These are phyloP conservation scores for Chloroceryle inda DNA, from an alignment of 2,797 vertebrate species.

Conservation along the genomic window DNA sequence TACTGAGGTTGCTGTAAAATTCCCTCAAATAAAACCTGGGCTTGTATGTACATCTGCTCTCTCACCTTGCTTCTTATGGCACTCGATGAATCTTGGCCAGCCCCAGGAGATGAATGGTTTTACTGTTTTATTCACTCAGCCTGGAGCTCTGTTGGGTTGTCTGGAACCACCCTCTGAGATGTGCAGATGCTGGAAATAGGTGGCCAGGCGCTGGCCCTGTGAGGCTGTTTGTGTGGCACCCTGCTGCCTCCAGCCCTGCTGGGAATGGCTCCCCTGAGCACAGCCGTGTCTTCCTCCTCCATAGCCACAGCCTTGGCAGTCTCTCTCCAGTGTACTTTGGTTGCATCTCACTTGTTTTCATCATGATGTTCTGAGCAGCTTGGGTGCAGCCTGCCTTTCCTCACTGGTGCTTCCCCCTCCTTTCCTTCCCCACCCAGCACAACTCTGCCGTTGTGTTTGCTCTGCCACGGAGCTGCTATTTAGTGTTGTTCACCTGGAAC, in stretches of 20 bases:
- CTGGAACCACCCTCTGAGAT: background rate
- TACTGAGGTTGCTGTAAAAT: background rate
- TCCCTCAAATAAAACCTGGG: background rate
- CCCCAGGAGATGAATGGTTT: background rate
- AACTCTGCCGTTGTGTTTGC: background rate
- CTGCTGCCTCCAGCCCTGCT: background rate
- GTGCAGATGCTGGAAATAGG: background rate
- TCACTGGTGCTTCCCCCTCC: background rate
- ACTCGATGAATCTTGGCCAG: background rate
- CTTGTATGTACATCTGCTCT: background rate
- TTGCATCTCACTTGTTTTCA: background rate
- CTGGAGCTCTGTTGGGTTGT: background rate
- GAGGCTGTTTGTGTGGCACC: background rate
- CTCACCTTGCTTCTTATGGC: background rate
- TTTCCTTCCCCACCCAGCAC: background rate
- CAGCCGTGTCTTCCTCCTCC: background rate
- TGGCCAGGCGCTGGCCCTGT: background rate
- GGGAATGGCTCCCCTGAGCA: background rate
- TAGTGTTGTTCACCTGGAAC: background rate
- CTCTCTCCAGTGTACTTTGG: background rate
- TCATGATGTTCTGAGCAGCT: background rate
- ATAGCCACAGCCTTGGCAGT: background rate
- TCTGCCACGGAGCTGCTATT: background rate
- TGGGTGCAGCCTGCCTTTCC: background rate
- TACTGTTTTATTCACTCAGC: background rate